Evolutionary conservation across 1,140 invertebrate species (phyloP), one percentile per base, ranked within the genome.

Genomic region (Pentalonia nigronervosa): DNA sequence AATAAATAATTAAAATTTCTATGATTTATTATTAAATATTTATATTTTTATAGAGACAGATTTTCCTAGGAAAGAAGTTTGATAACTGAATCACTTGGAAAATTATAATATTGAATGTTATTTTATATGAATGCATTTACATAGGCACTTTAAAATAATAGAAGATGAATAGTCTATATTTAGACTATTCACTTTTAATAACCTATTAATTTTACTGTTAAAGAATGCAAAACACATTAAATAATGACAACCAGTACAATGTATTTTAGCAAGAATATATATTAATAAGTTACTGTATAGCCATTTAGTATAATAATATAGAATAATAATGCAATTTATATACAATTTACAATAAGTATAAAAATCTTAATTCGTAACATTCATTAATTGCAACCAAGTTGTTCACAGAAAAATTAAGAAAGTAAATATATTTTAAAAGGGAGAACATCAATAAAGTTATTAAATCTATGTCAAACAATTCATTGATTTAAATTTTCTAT

Each of bases 341-440:
- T 30, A n/a, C 30, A n/a, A 60, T 60, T 67, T 67, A 60, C 9
- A 67, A 14, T 67, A 67, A n/a, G 11, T 30, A 14, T 67, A 67
- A 14, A 11, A 11, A 8, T 25, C 0, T 4, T 67, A 11, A 11
- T 1, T 25, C 0, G 0, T 67, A 14, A 4, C 0, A 67, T n/a
- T 67, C 3, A n/a, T 67, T n/a, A 11, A 1, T n/a, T 3, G 11
- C 25, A 67, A n/a, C 30, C 60, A 30, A 30, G 30, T 67, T 30
- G n/a, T 67, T n/a, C 30, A 67, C 11, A 30, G 30, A 4, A 67
- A 67, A 67, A 14, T 30, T 14, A n/a, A 30, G 25, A 30, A n/a
- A 4, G 30, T 7, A 67, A 67, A 14, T 14, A 67, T 14, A 14
- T 67, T 67, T 30, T n/a, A 30, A 30, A n/a, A 67, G 30, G 60